Base-by-base conservation (phyloP, 2,888 invertebrate genomes). In the Scaptomyza polygonia region DNA sequence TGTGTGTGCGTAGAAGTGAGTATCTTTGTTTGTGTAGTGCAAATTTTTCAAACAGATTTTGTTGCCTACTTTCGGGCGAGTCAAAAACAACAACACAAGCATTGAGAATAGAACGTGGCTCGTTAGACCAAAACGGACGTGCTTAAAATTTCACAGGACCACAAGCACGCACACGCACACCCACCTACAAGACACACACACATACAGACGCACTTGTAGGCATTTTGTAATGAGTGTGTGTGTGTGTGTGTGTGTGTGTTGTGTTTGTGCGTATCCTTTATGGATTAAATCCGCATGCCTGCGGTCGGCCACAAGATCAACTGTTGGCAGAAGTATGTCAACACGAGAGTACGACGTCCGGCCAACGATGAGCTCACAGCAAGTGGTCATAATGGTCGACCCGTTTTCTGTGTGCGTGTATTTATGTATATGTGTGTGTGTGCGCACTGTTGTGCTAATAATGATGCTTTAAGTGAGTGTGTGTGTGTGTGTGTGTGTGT, bases 281-380 rank as follows among this genome's bases (percentile, higher is more conserved):
- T 88, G 87, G 88, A 88, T 85, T 85, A 88, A 88, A 86, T 84
- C 84, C 84, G 81, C 88, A 85, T 86, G 88, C 85, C 85, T 86
- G 88, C 79, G 85, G 85, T 85, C 71, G 74, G 75, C 82, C 85
- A 79, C 87, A 88, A 86, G 85, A 86, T 86, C 85, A 86, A 88
- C 86, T 87, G 88, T 85, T 86, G 88, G 88, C 85, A 88, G 88
- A 87, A 88, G 85, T 88, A 85, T 86, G 86, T 86, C 88, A 86
- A 88, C 88, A 86, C 83, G 77, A 79, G 69, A 64, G 72, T 67
- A 58, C 70, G 62, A 58, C 72, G 66, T 69, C 58, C 63, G 66
- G 64, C 53, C 57, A 42, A 62, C 77, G 77, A 77, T 58, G 62
- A 70, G 76, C 67, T 67, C 82, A 76, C 63, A 77, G 84, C 77